Percentiles rank a stretch among this genome's conserved stretches.
These are phyloP conservation scores for Clinocottus analis DNA, from an alignment of 2,113 vertebrate genomes.

Conservation along the genomic window DNA sequence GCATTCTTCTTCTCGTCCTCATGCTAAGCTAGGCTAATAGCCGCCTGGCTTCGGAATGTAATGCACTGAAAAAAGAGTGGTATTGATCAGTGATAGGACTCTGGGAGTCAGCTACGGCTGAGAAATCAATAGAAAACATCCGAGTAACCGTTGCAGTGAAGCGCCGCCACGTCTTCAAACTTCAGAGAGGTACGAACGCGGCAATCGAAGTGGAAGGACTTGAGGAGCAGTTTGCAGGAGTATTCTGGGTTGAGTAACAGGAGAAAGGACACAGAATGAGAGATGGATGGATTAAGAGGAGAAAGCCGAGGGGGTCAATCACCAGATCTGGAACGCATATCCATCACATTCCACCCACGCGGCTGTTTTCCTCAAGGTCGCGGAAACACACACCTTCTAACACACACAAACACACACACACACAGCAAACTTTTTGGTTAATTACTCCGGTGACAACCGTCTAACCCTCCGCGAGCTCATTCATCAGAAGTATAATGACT, in stretches of 20 bases:
- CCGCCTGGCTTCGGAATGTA: neutral
- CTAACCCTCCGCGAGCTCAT: slow-evolving; percentile 45
- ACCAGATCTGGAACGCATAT: slow-evolving; percentile 62
- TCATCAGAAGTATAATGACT: slow-evolving; percentile 50
- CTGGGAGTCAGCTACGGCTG: neutral
- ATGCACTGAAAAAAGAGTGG: neutral
- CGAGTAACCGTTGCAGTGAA: neutral
- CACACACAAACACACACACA: slow-evolving; percentile 1
- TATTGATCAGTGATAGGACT: neutral
- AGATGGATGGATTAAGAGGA: slow-evolving; percentile 47
- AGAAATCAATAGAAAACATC: neutral
- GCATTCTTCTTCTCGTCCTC: neutral
- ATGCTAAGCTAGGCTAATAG: slow-evolving; percentile 11
- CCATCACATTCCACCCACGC: slow-evolving; percentile 66
- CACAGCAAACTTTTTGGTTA: slow-evolving; percentile 50
- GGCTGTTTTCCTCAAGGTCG: slow-evolving; percentile 73
- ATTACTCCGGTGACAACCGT: slow-evolving; percentile 58
- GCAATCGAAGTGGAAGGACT: neutral
- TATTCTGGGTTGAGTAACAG: slow-evolving; percentile 21
- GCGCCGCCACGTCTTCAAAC: neutral
- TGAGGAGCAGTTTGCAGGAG: neutral
- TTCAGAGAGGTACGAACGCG: neutral
- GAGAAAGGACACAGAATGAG: slow-evolving; percentile 41
- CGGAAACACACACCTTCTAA: slow-evolving; percentile 27
- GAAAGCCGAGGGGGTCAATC: slow-evolving; percentile 57